Base-by-base conservation (phyloP, 2,888 invertebrate species). In the Bellardia pandia region DNA sequence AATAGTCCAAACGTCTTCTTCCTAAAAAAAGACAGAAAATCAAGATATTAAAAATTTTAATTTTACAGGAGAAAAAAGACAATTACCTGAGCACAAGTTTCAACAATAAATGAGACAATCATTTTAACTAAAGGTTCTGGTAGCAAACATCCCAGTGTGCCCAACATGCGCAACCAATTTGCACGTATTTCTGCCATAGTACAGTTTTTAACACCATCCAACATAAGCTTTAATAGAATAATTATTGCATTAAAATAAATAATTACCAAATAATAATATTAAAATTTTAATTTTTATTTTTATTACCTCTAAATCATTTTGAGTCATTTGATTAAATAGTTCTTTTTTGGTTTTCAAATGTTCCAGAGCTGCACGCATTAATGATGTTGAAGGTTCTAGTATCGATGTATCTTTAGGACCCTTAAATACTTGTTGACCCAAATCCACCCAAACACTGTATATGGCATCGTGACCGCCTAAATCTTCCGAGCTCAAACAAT, bases 291-390 rank as follows among this genome's bases (percentile, higher is more conserved):
- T n/a, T n/a, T n/a, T n/a, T n/a, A n/a, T n/a, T n/a, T n/a, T n/a
- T n/a, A n/a, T n/a, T n/a, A 92, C 91, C 93, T 95, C 94, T 88
- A 96, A 94, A 91, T 96, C 96, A 68, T 94, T 93, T 74, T 95
- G 90, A 7, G 94, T 94, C 90, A 96, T 93, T 89, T 95, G 94
- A 89, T 93, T 94, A 88, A 96, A 96, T 60, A 95, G 93, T 5
- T 93, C 92, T 66, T 93, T 92, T 3, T 92, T 91, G 33, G 94
- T 92, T 88, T 95, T 95, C 69, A 97, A 94, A 93, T 96, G 96
- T 90, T 96, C 96, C 60, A 96, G 93, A 1, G 96, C 95, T n/a
- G 96, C 96, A 89, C 97, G 94, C 96, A 97, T 96, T 0, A 96
- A 95, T 4, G 96, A 95, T 0, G 96, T 96, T 2, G 96, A 95